Evolutionary conservation across 2,888 invertebrate genomes (phyloP), one percentile per base, ranked within the genome.

Genomic region (Cephus sareptanus): DNA sequence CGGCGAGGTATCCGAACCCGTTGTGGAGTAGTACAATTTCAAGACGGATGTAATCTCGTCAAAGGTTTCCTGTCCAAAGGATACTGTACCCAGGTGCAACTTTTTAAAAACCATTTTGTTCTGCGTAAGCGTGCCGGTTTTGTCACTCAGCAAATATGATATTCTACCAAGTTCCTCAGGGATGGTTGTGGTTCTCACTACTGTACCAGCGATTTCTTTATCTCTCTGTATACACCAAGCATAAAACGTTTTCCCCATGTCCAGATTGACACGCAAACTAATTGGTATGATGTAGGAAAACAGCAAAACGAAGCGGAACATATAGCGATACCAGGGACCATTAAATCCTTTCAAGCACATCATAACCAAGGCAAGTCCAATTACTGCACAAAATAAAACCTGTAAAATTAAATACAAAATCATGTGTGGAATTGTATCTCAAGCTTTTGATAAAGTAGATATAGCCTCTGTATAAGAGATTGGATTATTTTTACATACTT

Each of bases 201-300:
- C 98, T 0, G 99, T 98, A 34, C 98, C 98, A 81, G 96, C 95
- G 84, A 99, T 98, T 85, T 96, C 95, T 77, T 96, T 95, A 92
- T 99, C 99, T 79, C 96, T 94, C 88, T 98, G 98, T 87, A 99
- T 99, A 84, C 97, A 96, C 96, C 98, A 99, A 0, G 99, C 98
- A 92, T 99, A 99, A 90, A 97, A 98, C 0, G 97, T 96, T 92
- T 99, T 99, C 1, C 99, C 99, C 97, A 99, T 98, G 89, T 99
- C 99, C 85, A 99, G 93, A 92, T 99, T 99, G 0, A 99, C 99
- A 82, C 99, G 94, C 88, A 99, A 94, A 93, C 99, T 98, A 86
- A 99, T 98, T 30, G 99, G 99, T 89, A 99, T 99, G 87, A 99
- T 99, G 92, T 99, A 99, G 0, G 99, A 99, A 93, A 99, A 99